Evolutionary conservation across 2,113 vertebrate genomes (phyloP), one percentile per base, ranked within the genome.

Genomic region (Athene noctua): DNA sequence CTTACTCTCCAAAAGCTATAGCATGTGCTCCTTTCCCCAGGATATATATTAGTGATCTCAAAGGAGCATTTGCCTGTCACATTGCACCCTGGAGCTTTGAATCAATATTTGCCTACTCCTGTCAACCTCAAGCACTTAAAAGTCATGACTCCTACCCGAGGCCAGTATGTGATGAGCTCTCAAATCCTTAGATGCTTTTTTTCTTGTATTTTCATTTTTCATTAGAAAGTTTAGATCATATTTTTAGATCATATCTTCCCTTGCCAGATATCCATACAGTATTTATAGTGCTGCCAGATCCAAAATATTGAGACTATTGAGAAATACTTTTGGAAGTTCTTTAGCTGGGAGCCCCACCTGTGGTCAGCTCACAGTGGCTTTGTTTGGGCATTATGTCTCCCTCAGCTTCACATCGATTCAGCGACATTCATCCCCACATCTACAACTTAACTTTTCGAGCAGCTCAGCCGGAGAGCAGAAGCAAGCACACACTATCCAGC

Each of bases 71-170:
- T 73, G 40, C 44, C 61, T 80, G 80, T 77, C 91, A 87, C 62
- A 70, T 75, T 90, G 68, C 44, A 81, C 36, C 46, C 62, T 46
- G n/a, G 67, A 90, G n/a, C 63, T 86, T 70, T 86, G 74, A 93
- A 92, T 90, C 80, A 83, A 47, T 90, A 90, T 90, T 95, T 86
- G 51, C 58, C 75, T 71, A 21, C 22, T 92, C 58, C 67, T 79
- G 40, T 52, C 77, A 96, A 75, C 36, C 49, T 89, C 59, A 46
- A 85, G 32, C 15, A 75, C 74, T 91, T 61, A 68, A 49, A 93
- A 89, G 61, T 46, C 10, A 1, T 73, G 72, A 77, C 63, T 92
- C 18, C 51, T 58, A 82, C 17, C 29, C 49, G 32, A 71, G 75
- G 47, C n/a, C 55, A 67, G 3, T 29, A 66, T 30, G 36, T 34